Evolutionary conservation across 2,888 invertebrate species (phyloP).

Genomic region (Beris chalybata): DNA sequence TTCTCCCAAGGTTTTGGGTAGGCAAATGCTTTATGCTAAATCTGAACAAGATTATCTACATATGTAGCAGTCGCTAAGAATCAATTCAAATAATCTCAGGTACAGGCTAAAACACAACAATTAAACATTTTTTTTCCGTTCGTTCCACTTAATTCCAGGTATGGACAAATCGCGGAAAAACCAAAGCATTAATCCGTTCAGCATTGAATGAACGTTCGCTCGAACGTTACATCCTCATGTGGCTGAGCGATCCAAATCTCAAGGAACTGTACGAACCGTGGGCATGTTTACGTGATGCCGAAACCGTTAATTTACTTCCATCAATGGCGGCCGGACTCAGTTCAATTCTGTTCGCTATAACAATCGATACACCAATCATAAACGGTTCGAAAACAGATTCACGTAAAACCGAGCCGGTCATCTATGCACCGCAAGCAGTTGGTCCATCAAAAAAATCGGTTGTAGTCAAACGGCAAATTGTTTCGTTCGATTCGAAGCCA

Average conservation of each 20-base stretch:
- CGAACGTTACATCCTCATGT: constrained; percentile 76
- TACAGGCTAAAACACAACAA: neutral
- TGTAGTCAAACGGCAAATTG: constrained; percentile 50
- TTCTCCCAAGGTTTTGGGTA: no score
- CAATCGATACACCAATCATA: constrained; percentile 83
- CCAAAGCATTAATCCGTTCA: constrained; percentile 84
- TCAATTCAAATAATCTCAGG: no score
- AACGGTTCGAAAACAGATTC: constrained; percentile 61
- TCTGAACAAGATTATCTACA: no score
- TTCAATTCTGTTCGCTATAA: constrained; percentile 89
- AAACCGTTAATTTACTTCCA: constrained; percentile 76
- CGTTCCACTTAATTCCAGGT: constrained; percentile 54
- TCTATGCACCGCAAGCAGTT: constrained; percentile 68
- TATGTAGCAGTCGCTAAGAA: no score
- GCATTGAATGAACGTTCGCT: constrained; percentile 89
- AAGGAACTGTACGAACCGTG: constrained; percentile 81
- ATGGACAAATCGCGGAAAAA: constrained; percentile 63
- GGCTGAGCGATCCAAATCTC: constrained; percentile 69
- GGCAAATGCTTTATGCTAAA: no score
- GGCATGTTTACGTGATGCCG: constrained; percentile 80
- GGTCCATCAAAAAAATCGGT: constrained; percentile 50
- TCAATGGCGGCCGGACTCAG: constrained; percentile 86
- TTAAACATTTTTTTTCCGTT: neutral
- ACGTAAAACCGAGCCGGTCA: constrained; percentile 63
- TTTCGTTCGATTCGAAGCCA: constrained; percentile 42